These are phyloP conservation scores for Tenualosa thibaudeaui DNA, from an alignment of 2,797 vertebrate species.

Conservation along the genomic window DNA sequence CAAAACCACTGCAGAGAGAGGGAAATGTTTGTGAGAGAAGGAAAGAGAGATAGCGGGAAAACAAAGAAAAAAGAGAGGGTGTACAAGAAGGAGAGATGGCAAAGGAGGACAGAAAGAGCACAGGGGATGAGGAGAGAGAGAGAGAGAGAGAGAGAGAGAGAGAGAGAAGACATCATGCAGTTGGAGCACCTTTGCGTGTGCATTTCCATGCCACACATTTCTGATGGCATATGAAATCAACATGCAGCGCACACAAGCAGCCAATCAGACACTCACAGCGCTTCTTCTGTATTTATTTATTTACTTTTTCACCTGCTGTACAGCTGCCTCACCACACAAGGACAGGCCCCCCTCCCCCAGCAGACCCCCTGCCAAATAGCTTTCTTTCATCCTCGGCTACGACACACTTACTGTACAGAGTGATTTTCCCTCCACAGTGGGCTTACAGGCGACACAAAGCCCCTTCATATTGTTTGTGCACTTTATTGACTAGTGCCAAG, in stretches of 20 bases:
- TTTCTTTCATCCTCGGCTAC: not conserved
- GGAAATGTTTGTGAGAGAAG: not conserved
- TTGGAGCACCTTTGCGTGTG: too few relatives aligned
- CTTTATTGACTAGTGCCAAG: not conserved
- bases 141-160: not conserved
- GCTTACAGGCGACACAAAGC: not conserved
- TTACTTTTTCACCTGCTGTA: not conserved
- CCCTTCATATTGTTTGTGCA: not conserved
- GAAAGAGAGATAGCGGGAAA: not conserved
- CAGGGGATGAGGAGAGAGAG: not conserved
- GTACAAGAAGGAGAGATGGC: not conserved
- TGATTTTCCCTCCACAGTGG: not conserved
- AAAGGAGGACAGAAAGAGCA: not conserved
- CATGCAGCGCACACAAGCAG: not conserved
- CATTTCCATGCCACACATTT: not conserved
- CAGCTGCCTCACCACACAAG: not conserved
- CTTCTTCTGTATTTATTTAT: not conserved
- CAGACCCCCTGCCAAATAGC: not conserved
- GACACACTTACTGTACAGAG: not conserved
- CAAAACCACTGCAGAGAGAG: not conserved
- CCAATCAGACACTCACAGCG: not conserved
- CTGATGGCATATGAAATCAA: not conserved
- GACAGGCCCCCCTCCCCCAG: not conserved
- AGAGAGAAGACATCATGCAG: not conserved
- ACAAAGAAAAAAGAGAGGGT: not conserved